A percentile compares a stretch with the other conserved stretches of the same genome.
These are phyloP conservation scores for Cheumatopsyche charites DNA, from an alignment of 1,140 invertebrate genomes.

Conservation along the genomic window DNA sequence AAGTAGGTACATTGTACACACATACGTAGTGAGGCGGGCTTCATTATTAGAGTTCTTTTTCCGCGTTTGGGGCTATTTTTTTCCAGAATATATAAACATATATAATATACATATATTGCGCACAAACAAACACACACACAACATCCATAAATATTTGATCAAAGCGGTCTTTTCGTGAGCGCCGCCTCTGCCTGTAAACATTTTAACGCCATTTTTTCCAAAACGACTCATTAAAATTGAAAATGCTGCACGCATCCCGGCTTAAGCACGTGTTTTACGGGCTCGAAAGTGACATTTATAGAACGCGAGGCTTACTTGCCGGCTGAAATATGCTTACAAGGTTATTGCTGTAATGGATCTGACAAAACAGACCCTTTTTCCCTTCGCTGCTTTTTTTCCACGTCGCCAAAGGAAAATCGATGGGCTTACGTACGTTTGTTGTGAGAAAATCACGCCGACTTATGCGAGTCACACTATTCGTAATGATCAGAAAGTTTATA, in stretches of 20 bases:
- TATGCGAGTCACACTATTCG: no score
- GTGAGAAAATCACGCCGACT: no score
- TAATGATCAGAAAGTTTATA: no score
- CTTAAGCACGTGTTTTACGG: constrained; percentile 17
- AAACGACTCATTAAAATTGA: constrained; percentile 32
- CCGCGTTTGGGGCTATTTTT: background rate
- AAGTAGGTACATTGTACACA: no score
- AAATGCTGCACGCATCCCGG: constrained; percentile 15
- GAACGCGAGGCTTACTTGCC: constrained; percentile 18
- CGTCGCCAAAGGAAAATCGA: no score
- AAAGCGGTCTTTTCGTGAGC: background rate
- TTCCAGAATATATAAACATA: no score
- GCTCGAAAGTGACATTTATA: constrained; percentile 27
- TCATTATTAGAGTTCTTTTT: constrained; percentile 9
- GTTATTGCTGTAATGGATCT: constrained; percentile 27
- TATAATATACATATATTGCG: no score
- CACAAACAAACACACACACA: background rate
- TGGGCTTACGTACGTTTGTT: no score
- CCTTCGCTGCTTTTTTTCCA: background rate
- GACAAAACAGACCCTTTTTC: constrained; percentile 23
- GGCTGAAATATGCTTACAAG: constrained; percentile 30
- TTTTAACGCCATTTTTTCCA: constrained; percentile 19
- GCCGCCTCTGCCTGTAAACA: constrained; percentile 4
- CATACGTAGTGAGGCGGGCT: background rate
- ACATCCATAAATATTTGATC: constrained; percentile 8